Evolutionary conservation across 2,113 vertebrate species (phyloP).

Genomic region (Pholis gunnellus): DNA sequence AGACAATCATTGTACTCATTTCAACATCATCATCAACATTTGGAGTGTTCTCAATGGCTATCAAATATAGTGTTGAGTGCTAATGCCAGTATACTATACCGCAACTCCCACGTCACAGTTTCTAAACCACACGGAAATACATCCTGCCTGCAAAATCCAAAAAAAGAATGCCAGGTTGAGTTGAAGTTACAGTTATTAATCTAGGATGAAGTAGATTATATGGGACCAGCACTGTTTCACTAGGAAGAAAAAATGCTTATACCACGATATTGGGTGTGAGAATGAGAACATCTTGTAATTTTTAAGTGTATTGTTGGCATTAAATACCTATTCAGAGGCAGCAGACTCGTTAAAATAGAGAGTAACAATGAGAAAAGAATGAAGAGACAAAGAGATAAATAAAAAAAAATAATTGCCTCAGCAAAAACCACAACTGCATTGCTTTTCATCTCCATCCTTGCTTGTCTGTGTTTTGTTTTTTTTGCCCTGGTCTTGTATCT

Average conservation of each 20-base stretch:
- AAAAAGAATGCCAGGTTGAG: neutral
- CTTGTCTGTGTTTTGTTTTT: conserved; percentile 32
- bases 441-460: conserved; percentile 27
- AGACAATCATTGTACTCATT: conserved; percentile 1
- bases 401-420: neutral
- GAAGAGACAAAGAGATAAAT: neutral
- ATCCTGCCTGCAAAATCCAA: neutral
- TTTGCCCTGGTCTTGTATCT: conserved; percentile 49
- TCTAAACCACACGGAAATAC: neutral
- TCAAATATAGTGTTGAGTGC: conserved; percentile 16
- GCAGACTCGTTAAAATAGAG: neutral
- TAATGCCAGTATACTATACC: conserved; percentile 16
- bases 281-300: neutral
- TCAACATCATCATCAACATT: conserved; percentile 9
- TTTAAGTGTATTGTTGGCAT: neutral
- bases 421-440: conserved; percentile 9
- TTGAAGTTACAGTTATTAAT: neutral
- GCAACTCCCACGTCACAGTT: neutral
- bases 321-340: neutral
- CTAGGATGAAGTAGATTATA: neutral
- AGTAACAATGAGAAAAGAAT: neutral
- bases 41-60: neutral
- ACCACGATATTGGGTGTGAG: neutral
- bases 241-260: neutral
- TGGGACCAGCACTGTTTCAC: neutral